Evolutionary conservation across 2,888 invertebrate genomes (phyloP).

Genomic region (Drosophila pseudotakahashii): DNA sequence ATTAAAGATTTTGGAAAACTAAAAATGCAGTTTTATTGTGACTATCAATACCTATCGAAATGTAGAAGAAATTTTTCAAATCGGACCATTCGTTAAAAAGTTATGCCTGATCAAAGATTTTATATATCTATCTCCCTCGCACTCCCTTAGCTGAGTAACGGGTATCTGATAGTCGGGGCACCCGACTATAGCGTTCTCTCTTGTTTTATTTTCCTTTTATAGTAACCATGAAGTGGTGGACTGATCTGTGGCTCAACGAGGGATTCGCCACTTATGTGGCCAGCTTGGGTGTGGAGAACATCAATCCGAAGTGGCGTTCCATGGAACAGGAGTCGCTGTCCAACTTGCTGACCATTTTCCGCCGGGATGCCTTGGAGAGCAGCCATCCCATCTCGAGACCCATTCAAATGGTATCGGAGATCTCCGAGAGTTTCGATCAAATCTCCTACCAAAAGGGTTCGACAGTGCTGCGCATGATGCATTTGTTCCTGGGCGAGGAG

Average conservation of each 20-base stretch:
- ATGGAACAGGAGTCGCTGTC: slow-evolving; percentile 86
- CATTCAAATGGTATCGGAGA: slow-evolving; percentile 90
- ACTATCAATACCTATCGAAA: too few species aligned
- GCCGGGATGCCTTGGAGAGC: slow-evolving; percentile 89
- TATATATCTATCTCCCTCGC: too few species aligned
- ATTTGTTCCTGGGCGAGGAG: slow-evolving; percentile 91
- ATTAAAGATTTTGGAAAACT: too few species aligned
- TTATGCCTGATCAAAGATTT: too few species aligned
- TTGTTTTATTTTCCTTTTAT: too few species aligned
- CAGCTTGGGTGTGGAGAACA: slow-evolving; percentile 86
- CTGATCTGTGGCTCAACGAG: slow-evolving; percentile 91
- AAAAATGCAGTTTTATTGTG: too few species aligned
- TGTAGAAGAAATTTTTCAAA: too few species aligned
- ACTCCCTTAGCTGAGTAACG: too few species aligned
- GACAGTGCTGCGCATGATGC: slow-evolving; percentile 95
- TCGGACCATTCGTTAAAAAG: too few species aligned
- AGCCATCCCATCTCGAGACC: slow-evolving; percentile 92
- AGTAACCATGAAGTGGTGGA: slow-evolving; percentile 92
- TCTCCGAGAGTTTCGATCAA: slow-evolving; percentile 92
- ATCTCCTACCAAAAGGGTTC: slow-evolving; percentile 95
- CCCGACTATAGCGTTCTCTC: too few species aligned
- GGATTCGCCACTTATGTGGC: slow-evolving; percentile 90
- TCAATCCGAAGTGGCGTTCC: slow-evolving; percentile 89
- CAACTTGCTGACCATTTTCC: slow-evolving; percentile 87
- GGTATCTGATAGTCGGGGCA: too few species aligned